Evolutionary conservation across 2,113 vertebrate species (phyloP).

Genomic region (pig (Sus scrofa)): T2T-Sscrofa CM000820.6:86494501-86495000

Average conservation of each 20-base stretch:
- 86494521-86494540: neutral
- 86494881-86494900: neutral
- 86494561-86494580: neutral
- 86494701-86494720: neutral
- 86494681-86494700: neutral
- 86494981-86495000: neutral
- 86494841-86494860: neutral
- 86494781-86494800: neutral
- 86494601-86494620: slow-evolving; percentile 3
- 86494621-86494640: neutral
- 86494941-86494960: neutral
- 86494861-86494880: neutral
- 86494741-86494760: neutral
- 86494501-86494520: neutral
- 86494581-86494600: neutral
- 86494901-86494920: neutral
- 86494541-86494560: neutral
- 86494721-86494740: neutral
- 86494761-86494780: neutral
- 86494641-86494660: neutral
- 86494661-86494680: neutral
- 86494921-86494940: neutral
- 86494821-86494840: neutral
- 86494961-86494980: neutral
- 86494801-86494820: neutral